Conservation (phyloP, 2,797 vertebrate genomes). For the Trachops cirrhosus region DNA sequence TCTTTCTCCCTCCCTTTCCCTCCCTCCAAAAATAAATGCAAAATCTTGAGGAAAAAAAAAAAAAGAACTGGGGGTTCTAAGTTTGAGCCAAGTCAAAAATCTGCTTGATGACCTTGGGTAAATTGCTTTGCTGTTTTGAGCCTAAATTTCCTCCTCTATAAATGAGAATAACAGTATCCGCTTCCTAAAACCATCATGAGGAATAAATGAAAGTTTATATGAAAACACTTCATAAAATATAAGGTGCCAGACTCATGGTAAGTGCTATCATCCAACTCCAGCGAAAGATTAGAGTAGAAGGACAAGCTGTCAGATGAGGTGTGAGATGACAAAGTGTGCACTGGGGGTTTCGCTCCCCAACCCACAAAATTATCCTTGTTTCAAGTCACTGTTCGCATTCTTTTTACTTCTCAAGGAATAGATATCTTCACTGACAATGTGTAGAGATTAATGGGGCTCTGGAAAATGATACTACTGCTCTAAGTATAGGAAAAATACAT, state of each 20-base stretch:
- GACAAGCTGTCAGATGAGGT: neutral
- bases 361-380: neutral
- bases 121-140: neutral
- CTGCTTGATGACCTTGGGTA: neutral
- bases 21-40: neutral
- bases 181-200: neutral
- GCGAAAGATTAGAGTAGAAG: neutral
- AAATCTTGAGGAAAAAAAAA: neutral
- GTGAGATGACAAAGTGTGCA: neutral
- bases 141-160: neutral
- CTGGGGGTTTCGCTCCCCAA: neutral
- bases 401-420: conserved; percentile 49
- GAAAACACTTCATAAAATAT: neutral
- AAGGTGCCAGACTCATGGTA: neutral
- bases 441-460: neutral
- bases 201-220: neutral
- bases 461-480: neutral
- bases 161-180: neutral
- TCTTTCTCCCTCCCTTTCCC: too few relatives aligned
- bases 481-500: neutral
- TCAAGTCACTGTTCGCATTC: neutral
- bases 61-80: neutral
- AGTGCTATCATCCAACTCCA: neutral
- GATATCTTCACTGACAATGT: neutral
- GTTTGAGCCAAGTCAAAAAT: neutral